phyloP scores from a whole-genome alignment of 1,140 invertebrate species.

The Gonioctena quinquepunctata region DNA sequence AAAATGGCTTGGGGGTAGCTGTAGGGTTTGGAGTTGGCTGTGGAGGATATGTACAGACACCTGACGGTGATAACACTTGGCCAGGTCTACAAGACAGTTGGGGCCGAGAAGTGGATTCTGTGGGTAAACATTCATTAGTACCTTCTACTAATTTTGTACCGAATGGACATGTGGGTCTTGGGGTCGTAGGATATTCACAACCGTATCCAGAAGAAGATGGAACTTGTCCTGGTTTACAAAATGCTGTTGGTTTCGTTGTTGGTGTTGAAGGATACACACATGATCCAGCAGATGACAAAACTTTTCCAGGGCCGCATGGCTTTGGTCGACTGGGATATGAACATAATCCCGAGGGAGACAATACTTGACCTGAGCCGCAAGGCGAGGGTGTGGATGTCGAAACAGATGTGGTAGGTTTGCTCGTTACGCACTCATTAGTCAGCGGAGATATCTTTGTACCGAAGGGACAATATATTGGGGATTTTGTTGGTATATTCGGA shows the following conservation, averaged over 20 bases:
- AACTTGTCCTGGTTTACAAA: slow-evolving; percentile 4
- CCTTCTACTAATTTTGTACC: background rate
- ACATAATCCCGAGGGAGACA: background rate
- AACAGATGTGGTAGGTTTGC: background rate
- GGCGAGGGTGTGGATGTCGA: background rate
- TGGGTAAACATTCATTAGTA: background rate
- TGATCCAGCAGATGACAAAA: background rate
- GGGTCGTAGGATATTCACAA: background rate
- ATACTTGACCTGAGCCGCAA: background rate
- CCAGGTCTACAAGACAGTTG: background rate
- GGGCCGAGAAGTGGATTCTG: background rate
- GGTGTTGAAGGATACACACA: background rate
- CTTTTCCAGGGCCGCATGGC: background rate
- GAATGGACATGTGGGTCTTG: slow-evolving; percentile 13
- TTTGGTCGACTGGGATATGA: background rate
- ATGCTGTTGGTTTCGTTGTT: background rate
- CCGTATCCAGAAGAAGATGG: background rate
- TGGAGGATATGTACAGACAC: background rate
- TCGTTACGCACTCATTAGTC: slow-evolving; percentile 4
- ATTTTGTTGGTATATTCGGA: background rate
- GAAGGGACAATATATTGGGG: background rate
- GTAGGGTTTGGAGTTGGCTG: background rate
- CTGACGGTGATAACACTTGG: background rate
- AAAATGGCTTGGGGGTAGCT: too few species aligned
- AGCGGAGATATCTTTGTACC: slow-evolving; percentile 2